Conservation (phyloP, 92 coral and sea anemone genomes). For the Umimayanthus kanabou region DNA sequence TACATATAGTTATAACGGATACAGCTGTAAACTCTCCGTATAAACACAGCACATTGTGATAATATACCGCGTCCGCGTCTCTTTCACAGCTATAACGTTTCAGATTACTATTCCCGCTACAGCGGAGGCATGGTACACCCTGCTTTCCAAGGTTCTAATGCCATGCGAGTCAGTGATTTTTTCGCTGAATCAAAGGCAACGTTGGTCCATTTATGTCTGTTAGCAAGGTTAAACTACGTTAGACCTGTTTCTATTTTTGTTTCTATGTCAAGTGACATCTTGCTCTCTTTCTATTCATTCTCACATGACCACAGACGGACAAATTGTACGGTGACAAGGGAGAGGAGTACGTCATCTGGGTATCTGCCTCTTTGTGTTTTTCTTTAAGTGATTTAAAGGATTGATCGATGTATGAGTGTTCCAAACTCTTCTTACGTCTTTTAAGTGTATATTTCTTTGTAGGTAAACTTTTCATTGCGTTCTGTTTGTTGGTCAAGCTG, state of each 20-base stretch:
- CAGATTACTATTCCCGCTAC: too few species aligned
- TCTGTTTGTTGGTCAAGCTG: background rate
- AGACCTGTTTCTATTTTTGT: background rate
- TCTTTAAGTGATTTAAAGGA: background rate
- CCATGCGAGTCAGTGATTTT: too few species aligned
- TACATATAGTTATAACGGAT: too few species aligned
- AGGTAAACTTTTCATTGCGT: background rate
- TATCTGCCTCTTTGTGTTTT: constrained; percentile 11
- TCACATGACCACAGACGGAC: constrained; percentile 42
- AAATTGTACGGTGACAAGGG: constrained; percentile 44
- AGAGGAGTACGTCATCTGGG: constrained; percentile 40
- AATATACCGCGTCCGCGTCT: too few species aligned
- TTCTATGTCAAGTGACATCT: background rate
- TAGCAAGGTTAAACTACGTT: too few species aligned
- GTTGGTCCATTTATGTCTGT: background rate
- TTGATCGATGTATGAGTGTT: background rate
- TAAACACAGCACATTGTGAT: too few species aligned
- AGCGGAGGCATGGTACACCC: too few species aligned
- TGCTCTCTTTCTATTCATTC: constrained; percentile 12
- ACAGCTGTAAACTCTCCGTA: too few species aligned
- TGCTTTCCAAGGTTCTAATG: too few species aligned
- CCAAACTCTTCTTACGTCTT: background rate
- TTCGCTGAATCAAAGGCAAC: background rate
- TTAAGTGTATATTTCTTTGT: too few species aligned
- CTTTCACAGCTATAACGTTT: too few species aligned